Evolutionary conservation across 2,888 invertebrate species (phyloP).

Genomic region (Octodonta nipae): DNA sequence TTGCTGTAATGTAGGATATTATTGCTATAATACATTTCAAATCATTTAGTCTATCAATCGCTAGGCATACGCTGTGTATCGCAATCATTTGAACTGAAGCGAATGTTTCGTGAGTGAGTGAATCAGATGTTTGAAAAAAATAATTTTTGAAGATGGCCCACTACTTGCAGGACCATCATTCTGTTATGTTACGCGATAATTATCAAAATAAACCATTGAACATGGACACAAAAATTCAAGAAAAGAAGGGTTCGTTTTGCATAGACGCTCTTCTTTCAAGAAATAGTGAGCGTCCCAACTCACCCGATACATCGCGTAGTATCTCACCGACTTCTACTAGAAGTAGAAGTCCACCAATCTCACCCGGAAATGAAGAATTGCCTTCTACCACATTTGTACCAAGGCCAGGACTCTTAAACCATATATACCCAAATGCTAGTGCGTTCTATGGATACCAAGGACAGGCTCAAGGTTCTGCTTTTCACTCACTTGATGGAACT

Average conservation of each 20-base stretch:
- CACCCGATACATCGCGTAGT: conserved; percentile 30
- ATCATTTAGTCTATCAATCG: conserved; percentile 31
- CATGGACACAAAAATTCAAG: conserved; percentile 34
- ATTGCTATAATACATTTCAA: conserved; percentile 38
- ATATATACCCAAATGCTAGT: conserved; percentile 30
- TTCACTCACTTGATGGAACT: conserved; percentile 40
- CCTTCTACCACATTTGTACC: conserved; percentile 42
- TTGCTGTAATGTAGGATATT: conserved; percentile 38
- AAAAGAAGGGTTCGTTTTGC: conserved; percentile 59
- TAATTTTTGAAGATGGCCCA: conserved; percentile 26
- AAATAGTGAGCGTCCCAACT: conserved; percentile 11
- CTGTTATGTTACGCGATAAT: conserved; percentile 20
- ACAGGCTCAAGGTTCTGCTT: conserved; percentile 39
- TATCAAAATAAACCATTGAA: conserved; percentile 20
- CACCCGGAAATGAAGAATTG: conserved; percentile 70
- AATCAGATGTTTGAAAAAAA: no score
- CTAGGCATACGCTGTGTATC: not conserved
- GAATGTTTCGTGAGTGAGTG: conserved; percentile 1
- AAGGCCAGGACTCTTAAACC: conserved; percentile 44
- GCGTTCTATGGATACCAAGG: conserved; percentile 36
- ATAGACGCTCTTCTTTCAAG: conserved; percentile 73
- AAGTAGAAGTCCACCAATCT: conserved; percentile 71
- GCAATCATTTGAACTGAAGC: not conserved
- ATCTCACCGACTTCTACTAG: conserved; percentile 39
- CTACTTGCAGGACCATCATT: conserved; percentile 24